Evolutionary conservation across 2,797 vertebrate genomes (phyloP), one percentile per base, ranked within the genome.

Genomic region (Cyprinella venusta): DNA sequence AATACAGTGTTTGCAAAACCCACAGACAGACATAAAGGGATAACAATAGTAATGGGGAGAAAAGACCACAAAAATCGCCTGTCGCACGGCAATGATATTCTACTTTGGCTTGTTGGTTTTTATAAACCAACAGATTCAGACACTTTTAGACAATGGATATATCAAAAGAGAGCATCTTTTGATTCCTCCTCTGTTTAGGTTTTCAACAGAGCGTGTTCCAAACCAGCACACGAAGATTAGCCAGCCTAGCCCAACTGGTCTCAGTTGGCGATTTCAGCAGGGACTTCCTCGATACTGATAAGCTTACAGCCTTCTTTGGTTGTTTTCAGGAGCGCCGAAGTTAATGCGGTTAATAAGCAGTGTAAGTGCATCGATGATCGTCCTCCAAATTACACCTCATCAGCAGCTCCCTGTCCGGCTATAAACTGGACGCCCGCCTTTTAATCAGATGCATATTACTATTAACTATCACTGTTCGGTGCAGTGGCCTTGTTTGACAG

Each of bases 341-440:
- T 68, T 68, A 76, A 83, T 76, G 81, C 15, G 81, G 65, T 76
- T 83, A 77, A 76, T 78, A 83, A 83, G 75, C 65, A 83, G 67
- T 21, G 12, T 78, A 78, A 83, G 63, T 83, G 64, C 81, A 68
- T 83, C 64, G 40, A 76, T 83, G 81, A 83, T 83, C 67, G 12
- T 63, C 56, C 68, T 78, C 67, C 82, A 83, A 83, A 79, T 78
- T 79, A 70, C 81, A 86, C 52, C 72, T 83, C 79, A 80, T 79
- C 85, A 83, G 52, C 70, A 78, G 80, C 52, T 86, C 78, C 80
- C 85, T 80, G 78, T 76, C 52, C 67, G 18, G 45, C 72, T 71
- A 83, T 85, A 81, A 88, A 87, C 72, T 42, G 77, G 75, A 83
- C 30, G 13, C 75, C 64, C 6, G 6, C 12, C 16, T 64, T 61